Base-by-base conservation (phyloP, 2,888 invertebrate species). In the Nomada fabriciana region DNA sequence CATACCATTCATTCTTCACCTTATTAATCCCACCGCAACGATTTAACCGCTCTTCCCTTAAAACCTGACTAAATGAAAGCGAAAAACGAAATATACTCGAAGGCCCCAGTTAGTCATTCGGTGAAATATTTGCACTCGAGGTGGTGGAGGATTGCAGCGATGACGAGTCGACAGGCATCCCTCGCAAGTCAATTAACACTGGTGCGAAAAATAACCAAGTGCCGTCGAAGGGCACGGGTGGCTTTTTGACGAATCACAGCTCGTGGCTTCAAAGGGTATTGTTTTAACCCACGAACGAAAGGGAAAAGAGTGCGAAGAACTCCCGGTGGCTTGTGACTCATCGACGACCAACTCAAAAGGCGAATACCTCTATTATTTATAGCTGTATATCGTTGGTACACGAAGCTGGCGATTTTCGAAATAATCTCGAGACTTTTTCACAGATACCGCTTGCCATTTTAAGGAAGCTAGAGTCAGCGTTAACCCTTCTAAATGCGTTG, bases 111-210 rank as follows among this genome's bases (percentile, higher is more conserved):
- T 36, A 20, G 36, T 78, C 47, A 29, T 76, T 68, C 36, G 60
- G n/a, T 50, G 43, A 47, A 70, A 63, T 42, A 23, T 52, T 42
- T 20, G 23, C 36, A n/a, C 36, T 50, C 20, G 25, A 60, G 18
- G 11, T 43, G 1, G 42, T 23, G 23, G 18, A 52, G 60, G 61
- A 20, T 52, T 18, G 36, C 15, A 36, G n/a, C n/a, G 20, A 63
- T 42, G 3, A 13, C 42, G 11, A 13, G 57, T 3, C 70, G 20
- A 47, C 23, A 43, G 57, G 53, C 69, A 60, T 65, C 29, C 43
- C 67, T 42, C 57, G 71, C 76, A 87, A 83, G 83, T 87, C 86
- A 87, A 87, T 87, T 88, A 88, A 83, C 82, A 64, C 75, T 5
- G 72, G 84, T 67, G 84, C 73, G 77, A 86, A 82, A 59, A 84